phyloP scores from a whole-genome alignment of 2,113 vertebrate genomes.

The Nestor notabilis region DNA sequence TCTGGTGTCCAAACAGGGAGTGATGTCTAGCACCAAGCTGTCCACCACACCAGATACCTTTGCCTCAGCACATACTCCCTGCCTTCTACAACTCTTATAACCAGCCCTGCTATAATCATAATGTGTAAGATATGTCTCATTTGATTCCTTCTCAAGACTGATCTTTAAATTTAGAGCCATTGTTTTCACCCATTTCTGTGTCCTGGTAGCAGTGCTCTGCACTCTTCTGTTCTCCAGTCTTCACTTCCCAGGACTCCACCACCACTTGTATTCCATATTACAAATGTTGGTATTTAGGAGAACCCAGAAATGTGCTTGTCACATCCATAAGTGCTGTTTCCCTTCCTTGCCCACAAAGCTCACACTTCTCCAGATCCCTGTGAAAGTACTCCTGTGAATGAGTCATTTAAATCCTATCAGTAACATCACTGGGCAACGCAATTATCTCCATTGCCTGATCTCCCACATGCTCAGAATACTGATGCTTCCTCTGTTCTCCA shows the following conservation, averaged over 20 bases:
- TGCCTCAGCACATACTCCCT: background rate
- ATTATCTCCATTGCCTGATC: background rate
- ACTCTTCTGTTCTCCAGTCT: background rate
- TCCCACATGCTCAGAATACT: background rate
- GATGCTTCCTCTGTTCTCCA: background rate
- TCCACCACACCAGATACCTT: background rate
- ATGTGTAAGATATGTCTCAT: background rate
- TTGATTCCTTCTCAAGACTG: background rate
- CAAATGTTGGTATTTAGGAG: background rate
- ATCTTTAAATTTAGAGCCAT: background rate
- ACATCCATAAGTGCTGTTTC: background rate
- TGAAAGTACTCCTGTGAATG: constrained; percentile 8
- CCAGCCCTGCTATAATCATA: background rate
- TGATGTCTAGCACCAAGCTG: background rate
- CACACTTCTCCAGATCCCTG: background rate
- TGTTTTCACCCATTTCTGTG: background rate
- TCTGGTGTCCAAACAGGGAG: background rate
- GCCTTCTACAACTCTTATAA: background rate
- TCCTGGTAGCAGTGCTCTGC: background rate
- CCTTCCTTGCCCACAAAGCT: background rate
- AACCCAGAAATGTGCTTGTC: background rate
- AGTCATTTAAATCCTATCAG: background rate
- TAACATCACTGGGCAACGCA: background rate
- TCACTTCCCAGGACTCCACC: background rate
- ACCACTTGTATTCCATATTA: background rate